Evolutionary conservation across 2,888 invertebrate genomes (phyloP).

Genomic region (Strigamia transsilvanica): DNA sequence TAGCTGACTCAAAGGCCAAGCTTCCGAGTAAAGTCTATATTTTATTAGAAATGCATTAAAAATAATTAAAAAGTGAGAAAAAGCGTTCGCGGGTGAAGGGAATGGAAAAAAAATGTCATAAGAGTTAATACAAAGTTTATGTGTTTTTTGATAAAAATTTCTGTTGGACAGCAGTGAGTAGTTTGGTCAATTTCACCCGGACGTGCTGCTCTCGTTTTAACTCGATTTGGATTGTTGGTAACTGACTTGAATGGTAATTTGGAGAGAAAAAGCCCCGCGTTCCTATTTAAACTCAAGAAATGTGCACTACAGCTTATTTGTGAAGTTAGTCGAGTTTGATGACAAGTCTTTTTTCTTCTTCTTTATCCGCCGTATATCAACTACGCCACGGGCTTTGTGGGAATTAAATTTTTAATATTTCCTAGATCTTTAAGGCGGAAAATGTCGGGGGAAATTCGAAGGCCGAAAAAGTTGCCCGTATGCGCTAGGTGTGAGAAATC

Average conservation of each 20-base stretch:
- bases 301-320: not conserved
- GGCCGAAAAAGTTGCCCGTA: not conserved
- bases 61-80: too few relatives aligned
- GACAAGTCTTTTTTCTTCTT: not conserved
- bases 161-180: too few relatives aligned
- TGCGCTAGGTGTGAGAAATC: not conserved
- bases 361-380: not conserved
- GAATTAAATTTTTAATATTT: slow-evolving; percentile 38
- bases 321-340: not conserved
- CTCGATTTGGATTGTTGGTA: not conserved
- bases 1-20: too few relatives aligned
- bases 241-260: not conserved
- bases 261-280: not conserved
- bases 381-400: not conserved
- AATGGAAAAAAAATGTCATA: too few relatives aligned
- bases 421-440: not conserved
- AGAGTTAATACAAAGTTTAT: too few relatives aligned
- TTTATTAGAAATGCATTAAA: too few relatives aligned
- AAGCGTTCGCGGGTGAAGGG: too few relatives aligned
- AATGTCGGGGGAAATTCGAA: not conserved
- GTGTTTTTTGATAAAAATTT: too few relatives aligned
- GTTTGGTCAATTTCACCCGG: not conserved
- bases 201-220: not conserved
- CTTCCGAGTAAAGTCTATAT: too few relatives aligned
- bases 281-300: not conserved